These are phyloP conservation scores for Plebejus argus DNA, from an alignment of 2,888 invertebrate species.

Conservation along the genomic window DNA sequence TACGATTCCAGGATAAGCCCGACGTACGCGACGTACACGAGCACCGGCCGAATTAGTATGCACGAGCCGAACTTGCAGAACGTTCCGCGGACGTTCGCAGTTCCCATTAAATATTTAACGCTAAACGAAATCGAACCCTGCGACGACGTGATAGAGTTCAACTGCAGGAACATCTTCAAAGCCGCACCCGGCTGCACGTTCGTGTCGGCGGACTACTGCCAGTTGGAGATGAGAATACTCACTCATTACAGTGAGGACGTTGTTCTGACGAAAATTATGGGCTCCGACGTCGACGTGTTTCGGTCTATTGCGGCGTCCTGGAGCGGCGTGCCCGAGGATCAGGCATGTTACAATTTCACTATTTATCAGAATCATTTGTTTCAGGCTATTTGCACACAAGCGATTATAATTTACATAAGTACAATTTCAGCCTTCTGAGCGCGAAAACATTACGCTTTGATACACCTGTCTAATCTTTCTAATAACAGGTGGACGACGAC, in stretches of 20 bases:
- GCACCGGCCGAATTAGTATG: constrained; percentile 94
- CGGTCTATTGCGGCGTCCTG: constrained; percentile 92
- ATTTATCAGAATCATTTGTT: not conserved
- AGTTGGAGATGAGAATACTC: constrained; percentile 95
- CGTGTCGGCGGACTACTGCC: constrained; percentile 97
- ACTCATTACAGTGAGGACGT: constrained; percentile 93
- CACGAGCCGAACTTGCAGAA: constrained; percentile 96
- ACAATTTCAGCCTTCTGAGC: too few relatives aligned
- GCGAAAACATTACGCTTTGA: too few relatives aligned
- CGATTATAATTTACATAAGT: too few relatives aligned
- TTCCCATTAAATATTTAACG: constrained; percentile 66
- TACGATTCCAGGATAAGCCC: constrained; percentile 81
- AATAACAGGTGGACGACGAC: constrained; percentile 84
- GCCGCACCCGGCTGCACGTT: constrained; percentile 82
- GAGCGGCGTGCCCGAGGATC: constrained; percentile 84
- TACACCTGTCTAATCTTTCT: too few relatives aligned
- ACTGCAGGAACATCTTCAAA: constrained; percentile 86
- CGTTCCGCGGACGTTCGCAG: constrained; percentile 91
- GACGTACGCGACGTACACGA: constrained; percentile 84
- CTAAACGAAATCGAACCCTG: constrained; percentile 47
- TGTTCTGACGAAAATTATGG: constrained; percentile 84
- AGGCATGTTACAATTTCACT: constrained; percentile 63
- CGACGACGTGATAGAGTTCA: constrained; percentile 73
- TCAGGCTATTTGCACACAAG: not conserved
- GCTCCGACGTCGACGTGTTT: constrained; percentile 88